Base-by-base conservation (phyloP, 2,113 vertebrate species). In the Bungarus multicinctus region DNA sequence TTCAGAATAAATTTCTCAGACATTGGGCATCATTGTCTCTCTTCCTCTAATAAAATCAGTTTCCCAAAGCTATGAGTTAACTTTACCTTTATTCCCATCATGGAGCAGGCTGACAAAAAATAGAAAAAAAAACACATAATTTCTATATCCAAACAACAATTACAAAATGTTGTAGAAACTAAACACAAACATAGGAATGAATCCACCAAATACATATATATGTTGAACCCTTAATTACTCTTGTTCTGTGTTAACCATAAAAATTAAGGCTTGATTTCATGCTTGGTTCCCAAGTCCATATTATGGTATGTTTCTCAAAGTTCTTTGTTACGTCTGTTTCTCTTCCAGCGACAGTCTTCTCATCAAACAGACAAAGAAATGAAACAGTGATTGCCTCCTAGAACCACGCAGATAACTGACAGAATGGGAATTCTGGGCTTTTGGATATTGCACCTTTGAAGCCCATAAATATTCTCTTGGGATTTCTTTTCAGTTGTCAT, bases 311-410 rank as follows among this genome's bases (percentile, higher is more conserved):
- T 87, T 30, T 88, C 81, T 53, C 60, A 54, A 39, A 91, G 20
- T 12, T 3, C 47, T 94, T 30, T 93, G n/a, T 60, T 12, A 22
- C 39, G 11, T 27, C 14, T 91, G 6, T 94, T 43, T 94, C 6
- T 95, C 86, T 64, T 53, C 43, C 96, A 98, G 98, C 60, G 98
- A 98, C 95, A 98, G 97, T 93, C 98, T 98, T 55, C 47, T 97
- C 57, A 93, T 89, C 60, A 98, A 97, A 89, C 94, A 93, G 93
- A 94, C 89, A 60, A 98, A 98, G 97, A 98, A 98, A 43, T 98
- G 97, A 98, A 93, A 50, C 18, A 27, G 3, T 0, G 18, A 14
- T 11, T n/a, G 30, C 27, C 88, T 94, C 16, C 60, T 64, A 4
- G 93, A 94, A 93, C 85, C 89, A 92, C n/a, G 92, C 54, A 91